phyloP scores from a whole-genome alignment of 2,888 invertebrate genomes.

The Mylabris sibirica region DNA sequence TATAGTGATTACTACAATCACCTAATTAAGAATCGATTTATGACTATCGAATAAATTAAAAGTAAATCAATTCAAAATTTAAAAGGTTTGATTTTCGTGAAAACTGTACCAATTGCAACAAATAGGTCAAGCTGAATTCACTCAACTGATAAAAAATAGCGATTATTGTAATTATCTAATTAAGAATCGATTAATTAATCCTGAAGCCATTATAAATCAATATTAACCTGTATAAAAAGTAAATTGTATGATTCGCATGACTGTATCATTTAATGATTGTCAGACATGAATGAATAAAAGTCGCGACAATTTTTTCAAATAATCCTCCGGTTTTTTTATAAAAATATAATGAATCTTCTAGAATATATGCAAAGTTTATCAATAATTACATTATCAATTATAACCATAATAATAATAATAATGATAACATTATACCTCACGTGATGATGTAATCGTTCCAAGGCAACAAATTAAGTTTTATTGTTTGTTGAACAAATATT shows the following conservation, averaged over 20 bases:
- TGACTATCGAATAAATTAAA: too few species aligned
- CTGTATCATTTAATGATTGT: neutral
- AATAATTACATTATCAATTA: neutral
- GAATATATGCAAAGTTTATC: neutral
- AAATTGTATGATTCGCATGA: neutral
- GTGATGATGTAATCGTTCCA: neutral
- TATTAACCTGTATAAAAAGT: too few species aligned
- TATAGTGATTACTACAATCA: too few species aligned
- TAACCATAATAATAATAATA: neutral
- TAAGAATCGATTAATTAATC: too few species aligned
- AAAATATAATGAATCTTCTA: neutral
- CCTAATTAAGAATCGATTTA: too few species aligned
- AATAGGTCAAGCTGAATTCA: too few species aligned
- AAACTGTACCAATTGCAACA: too few species aligned
- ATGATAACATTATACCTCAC: neutral
- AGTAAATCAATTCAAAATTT: too few species aligned
- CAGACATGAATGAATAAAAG: neutral
- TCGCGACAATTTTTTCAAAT: neutral
- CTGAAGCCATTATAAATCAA: too few species aligned
- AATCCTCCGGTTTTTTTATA: neutral
- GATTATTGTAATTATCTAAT: too few species aligned
- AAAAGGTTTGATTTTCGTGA: too few species aligned
- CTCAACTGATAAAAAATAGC: too few species aligned
- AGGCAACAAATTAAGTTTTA: conserved; percentile 8
- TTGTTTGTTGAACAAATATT: neutral